Base-by-base conservation (phyloP, 1,140 invertebrate genomes). In the Apocrypta bakeri region DNA sequence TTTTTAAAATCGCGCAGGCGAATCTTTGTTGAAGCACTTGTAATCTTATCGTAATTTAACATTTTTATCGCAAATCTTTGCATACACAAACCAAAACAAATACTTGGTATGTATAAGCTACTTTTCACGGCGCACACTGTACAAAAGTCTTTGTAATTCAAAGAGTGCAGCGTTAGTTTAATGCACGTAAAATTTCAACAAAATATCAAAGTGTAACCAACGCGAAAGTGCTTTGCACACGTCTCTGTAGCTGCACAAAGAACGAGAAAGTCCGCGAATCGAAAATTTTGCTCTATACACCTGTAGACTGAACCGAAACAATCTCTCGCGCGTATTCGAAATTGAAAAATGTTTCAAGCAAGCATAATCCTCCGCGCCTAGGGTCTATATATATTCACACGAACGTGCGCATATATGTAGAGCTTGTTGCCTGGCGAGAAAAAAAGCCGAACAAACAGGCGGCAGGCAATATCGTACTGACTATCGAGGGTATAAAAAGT, bases 331-430 rank as follows among this genome's bases (percentile, higher is more conserved):
- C 25, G 25, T 29, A 14, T 6, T 68, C 27, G 21, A 14, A 56
- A 71, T 79, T 27, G 21, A 71, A 27, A 21, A 29, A 42, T 37
- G 37, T 77, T 82, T 66, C 40, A 74, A 69, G 64, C 37, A 42
- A 42, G 76, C 76, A 73, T 74, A 83, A 83, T 83, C 76, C 76
- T 79, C 37, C 69, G 61, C 12, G 11, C 68, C 17, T 74, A 74
- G 56, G 56, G 69, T 72, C 27, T 78, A 72, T 79, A 48, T 74
- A 79, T 79, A 66, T 79, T 73, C 76, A 79, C 69, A 79, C 40
- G 75, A 83, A 79, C 75, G 69, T 74, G 76, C 61, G 81, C 76
- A 74, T 79, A 68, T 42, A 72, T 79, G 61, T 79, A 74, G 77
- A 74, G 63, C 77, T 83, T 73, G 42, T 69, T 14, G 40, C 40